Evolutionary conservation across 2,797 vertebrate genomes (phyloP), one percentile per base, ranked within the genome.

Genomic region (Lutjanus argentimaculatus): DNA sequence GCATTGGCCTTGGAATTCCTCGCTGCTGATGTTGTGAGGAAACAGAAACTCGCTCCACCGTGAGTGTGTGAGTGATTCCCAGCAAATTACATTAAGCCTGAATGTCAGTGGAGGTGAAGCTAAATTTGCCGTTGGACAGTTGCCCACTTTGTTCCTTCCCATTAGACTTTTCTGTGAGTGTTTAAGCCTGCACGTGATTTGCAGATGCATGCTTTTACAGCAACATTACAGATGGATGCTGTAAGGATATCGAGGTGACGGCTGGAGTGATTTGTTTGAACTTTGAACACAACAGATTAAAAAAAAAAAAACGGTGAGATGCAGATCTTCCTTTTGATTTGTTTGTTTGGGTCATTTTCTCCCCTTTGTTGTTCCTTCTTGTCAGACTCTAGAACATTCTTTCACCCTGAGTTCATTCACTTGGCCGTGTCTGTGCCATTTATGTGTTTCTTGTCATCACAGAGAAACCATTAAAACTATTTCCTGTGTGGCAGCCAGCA

Each of bases 41-140:
- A 84, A 82, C 70, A 81, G 72, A 83, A 72, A 63, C 61, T 85
- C 56, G 3, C 82, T 87, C 69, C 62, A 19, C 71, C 59, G 19
- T 84, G 79, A 83, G 89, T 71, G 76, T 73, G 62, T 53, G 61
- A 80, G 76, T 58, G 82, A 91, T 89, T 91, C 79, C 74, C 76
- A 82, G 76, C 57, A 91, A 94, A 92, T 90, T 72, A 86, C 79
- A 83, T 86, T 72, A 79, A 89, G 76, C 71, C 75, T 16, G 43
- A 69, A 82, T 72, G 80, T 88, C 85, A 75, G 78, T 77, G 74
- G 85, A 91, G 84, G 87, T 85, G 67, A 90, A 92, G 76, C 52
- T 63, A 73, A 84, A 75, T 88, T 85, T 84, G 58, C 53, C 25
- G 21, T 70, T 92, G 88, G 91, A 93, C 69, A 75, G 67, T 56